Evolutionary conservation across 2,888 invertebrate genomes (phyloP).

Genomic region (Cheilosia urbana): DNA sequence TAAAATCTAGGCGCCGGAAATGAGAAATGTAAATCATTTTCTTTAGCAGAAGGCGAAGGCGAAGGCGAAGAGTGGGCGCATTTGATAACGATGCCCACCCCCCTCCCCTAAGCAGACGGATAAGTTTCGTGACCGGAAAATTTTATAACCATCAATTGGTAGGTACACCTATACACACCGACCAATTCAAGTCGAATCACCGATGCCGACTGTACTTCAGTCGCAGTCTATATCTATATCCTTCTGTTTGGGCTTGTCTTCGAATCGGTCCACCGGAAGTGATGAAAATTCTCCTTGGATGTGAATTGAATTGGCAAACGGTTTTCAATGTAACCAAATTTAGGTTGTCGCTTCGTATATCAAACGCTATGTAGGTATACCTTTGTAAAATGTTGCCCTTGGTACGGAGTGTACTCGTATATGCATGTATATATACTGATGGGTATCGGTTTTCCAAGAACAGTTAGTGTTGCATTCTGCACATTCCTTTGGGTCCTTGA

Average conservation of each 20-base stretch:
- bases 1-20: slow-evolving; percentile 42
- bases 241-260: slow-evolving; percentile 17
- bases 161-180: slow-evolving; percentile 5
- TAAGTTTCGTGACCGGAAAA: slow-evolving; percentile 70
- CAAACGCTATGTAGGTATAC: background rate
- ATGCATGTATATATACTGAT: too few species aligned
- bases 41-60: background rate
- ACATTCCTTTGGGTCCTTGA: too few species aligned
- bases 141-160: slow-evolving; percentile 40
- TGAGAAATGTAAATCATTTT: slow-evolving; percentile 67
- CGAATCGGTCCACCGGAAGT: slow-evolving; percentile 63
- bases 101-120: slow-evolving; percentile 6
- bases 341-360: background rate
- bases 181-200: slow-evolving; percentile 30
- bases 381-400: background rate
- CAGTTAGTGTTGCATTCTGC: too few species aligned
- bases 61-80: background rate
- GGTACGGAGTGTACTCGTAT: too few species aligned
- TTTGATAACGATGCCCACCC: background rate
- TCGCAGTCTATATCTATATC: background rate
- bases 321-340: slow-evolving; percentile 58
- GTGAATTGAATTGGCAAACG: slow-evolving; percentile 69
- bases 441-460: too few species aligned
- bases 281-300: slow-evolving; percentile 64
- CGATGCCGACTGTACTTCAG: background rate